A percentile compares a stretch with the other conserved stretches of the same genome.
Conservation (phyloP, 2,888 invertebrate genomes). For the Drosophila emarginata region DNA sequence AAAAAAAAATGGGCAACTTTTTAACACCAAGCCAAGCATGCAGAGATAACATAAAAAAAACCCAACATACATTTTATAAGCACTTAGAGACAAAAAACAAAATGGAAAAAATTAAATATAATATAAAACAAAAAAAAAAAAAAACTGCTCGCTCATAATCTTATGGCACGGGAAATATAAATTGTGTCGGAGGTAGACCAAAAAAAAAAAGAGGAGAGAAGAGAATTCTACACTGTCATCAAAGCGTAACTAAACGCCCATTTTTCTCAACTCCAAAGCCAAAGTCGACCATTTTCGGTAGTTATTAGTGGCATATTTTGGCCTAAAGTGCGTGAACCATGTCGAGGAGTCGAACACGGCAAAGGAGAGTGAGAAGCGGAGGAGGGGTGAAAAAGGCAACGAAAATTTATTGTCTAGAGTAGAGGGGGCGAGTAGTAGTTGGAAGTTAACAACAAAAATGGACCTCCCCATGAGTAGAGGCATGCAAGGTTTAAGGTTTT, state of each 20-base stretch:
- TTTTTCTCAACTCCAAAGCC: constrained; percentile 64
- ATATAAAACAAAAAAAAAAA: constrained; percentile 31
- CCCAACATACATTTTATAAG: constrained; percentile 58
- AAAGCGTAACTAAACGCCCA: constrained; percentile 82
- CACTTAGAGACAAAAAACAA: constrained; percentile 56
- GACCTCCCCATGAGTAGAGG: constrained; percentile 70
- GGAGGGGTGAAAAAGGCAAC: constrained; percentile 33
- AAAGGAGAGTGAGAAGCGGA: constrained; percentile 40
- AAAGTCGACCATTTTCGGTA: constrained; percentile 70
- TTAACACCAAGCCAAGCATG: constrained; percentile 69
- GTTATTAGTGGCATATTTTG: constrained; percentile 78
- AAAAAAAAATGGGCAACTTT: background rate
- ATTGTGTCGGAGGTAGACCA: constrained; percentile 46
- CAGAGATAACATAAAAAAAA: constrained; percentile 67
- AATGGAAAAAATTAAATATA: constrained; percentile 5
- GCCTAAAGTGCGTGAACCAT: constrained; percentile 79
- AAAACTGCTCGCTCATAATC: constrained; percentile 52
- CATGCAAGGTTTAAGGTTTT: constrained; percentile 16
- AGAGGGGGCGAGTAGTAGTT: constrained; percentile 14
- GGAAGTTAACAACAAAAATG: constrained; percentile 75
- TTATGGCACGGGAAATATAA: constrained; percentile 69
- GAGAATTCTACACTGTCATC: constrained; percentile 81
- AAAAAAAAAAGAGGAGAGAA: constrained; percentile 24
- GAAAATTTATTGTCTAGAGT: constrained; percentile 73
- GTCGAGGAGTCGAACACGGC: constrained; percentile 48